These are phyloP conservation scores for Hyles vespertilio DNA, from an alignment of 1,140 invertebrate genomes.

Conservation along the genomic window DNA sequence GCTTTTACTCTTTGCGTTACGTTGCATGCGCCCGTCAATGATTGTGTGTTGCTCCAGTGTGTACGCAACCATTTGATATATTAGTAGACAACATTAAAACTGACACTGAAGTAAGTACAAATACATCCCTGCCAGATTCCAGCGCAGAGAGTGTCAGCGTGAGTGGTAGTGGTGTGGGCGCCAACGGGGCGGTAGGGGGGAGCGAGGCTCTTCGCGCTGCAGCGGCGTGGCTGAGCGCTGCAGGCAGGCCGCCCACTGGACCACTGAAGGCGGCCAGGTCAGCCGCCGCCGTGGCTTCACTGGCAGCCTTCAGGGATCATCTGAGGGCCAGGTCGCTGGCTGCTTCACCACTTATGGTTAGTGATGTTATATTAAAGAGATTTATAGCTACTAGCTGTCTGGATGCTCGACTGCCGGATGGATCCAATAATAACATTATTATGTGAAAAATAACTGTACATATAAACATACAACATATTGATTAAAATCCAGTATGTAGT, in stretches of 20 bases:
- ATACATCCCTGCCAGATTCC: constrained; percentile 48
- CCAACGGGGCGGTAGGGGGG: constrained; percentile 78
- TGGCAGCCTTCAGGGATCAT: constrained; percentile 78
- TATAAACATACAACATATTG: no score
- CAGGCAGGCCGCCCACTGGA: constrained; percentile 85
- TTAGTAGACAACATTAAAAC: no score
- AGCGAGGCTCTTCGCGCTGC: constrained; percentile 86
- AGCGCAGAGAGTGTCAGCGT: constrained; percentile 66
- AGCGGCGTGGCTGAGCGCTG: constrained; percentile 90
- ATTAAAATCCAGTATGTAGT: no score
- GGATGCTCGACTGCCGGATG: no score
- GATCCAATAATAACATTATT: no score
- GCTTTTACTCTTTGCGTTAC: no score
- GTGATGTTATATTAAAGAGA: not conserved
- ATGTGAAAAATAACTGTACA: no score
- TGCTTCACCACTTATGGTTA: constrained; percentile 46
- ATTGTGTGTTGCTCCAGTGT: no score
- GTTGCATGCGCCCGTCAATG: no score
- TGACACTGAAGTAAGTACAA: no score
- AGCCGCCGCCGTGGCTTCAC: constrained; percentile 80
- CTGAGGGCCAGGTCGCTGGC: constrained; percentile 43
- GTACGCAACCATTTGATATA: no score
- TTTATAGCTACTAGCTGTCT: no score
- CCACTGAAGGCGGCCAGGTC: constrained; percentile 89
- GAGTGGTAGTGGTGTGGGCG: constrained; percentile 38